Evolutionary conservation across 2,888 invertebrate genomes (phyloP).

Genomic region (Fragum fragum): DNA sequence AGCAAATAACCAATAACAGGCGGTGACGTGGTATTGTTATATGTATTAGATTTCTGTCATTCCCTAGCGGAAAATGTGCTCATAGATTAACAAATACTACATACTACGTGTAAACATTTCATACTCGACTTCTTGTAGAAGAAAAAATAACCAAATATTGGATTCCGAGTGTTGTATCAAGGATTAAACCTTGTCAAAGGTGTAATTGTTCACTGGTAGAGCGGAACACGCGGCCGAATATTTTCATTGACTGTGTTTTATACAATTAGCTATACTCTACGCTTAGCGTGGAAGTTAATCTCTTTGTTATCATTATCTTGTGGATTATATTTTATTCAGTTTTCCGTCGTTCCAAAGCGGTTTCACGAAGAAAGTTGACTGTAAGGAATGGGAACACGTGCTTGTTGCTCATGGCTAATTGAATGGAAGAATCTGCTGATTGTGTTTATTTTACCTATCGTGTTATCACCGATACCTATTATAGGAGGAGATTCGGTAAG

Average conservation of each 20-base stretch:
- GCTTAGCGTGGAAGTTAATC: constrained; percentile 1
- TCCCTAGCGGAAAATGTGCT: constrained; percentile 6
- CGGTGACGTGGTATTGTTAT: not conserved
- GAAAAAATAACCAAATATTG: not conserved
- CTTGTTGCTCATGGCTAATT: constrained; percentile 22
- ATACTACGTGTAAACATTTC: not conserved
- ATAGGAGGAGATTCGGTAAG: constrained; percentile 53
- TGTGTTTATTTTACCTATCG: constrained; percentile 53
- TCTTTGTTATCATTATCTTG: not conserved
- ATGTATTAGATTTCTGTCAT: not conserved
- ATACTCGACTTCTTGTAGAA: not conserved
- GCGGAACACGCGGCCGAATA: constrained; percentile 13
- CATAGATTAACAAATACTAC: not conserved
- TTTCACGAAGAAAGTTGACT: not conserved
- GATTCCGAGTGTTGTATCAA: not conserved
- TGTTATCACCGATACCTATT: constrained; percentile 56
- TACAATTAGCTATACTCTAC: not conserved
- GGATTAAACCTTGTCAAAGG: not conserved
- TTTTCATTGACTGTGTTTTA: not conserved
- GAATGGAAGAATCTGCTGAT: constrained; percentile 62
- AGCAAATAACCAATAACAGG: not conserved
- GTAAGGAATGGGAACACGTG: constrained; percentile 30
- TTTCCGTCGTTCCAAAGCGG: not conserved
- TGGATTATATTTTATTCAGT: not conserved
- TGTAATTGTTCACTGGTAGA: not conserved